phyloP scores from a whole-genome alignment of 1,140 invertebrate genomes.

The Adelges cooleyi region DNA sequence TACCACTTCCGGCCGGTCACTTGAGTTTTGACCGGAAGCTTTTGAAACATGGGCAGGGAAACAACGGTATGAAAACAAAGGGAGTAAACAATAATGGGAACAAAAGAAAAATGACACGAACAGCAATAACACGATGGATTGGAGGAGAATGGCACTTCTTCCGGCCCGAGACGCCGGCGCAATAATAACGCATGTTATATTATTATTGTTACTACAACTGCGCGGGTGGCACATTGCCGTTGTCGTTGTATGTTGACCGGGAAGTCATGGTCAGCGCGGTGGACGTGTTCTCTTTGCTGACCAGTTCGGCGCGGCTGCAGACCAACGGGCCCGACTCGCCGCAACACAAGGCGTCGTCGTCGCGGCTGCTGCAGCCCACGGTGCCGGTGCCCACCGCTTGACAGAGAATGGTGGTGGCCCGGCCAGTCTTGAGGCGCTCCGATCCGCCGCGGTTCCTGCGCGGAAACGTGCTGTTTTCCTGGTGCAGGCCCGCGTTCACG shows the following conservation, averaged over 20 bases:
- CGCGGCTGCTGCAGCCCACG: slow-evolving; percentile 29
- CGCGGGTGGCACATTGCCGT: slow-evolving; percentile 8
- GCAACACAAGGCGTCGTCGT: slow-evolving; percentile 40
- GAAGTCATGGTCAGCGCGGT: slow-evolving; percentile 27
- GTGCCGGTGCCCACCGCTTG: slow-evolving; percentile 2
- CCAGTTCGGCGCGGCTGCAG: slow-evolving; percentile 40
- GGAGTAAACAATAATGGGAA: too few relatives aligned
- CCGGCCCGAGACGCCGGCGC: neutral
- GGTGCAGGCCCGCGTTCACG: slow-evolving; percentile 71
- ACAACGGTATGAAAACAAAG: too few relatives aligned
- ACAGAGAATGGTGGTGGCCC: slow-evolving; percentile 26
- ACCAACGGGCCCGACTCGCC: slow-evolving; percentile 44
- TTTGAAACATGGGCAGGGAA: too few relatives aligned
- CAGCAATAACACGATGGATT: too few relatives aligned
- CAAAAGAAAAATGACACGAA: neutral
- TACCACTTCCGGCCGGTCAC: too few relatives aligned
- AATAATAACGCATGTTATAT: too few relatives aligned
- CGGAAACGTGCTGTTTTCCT: slow-evolving; percentile 84
- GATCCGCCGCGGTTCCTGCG: slow-evolving; percentile 37
- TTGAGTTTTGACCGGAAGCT: too few relatives aligned
- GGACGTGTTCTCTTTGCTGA: slow-evolving; percentile 26
- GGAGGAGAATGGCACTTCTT: too few relatives aligned
- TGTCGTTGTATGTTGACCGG: slow-evolving; percentile 20
- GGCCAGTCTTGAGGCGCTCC: neutral
- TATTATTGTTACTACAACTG: slow-evolving; percentile 18